Percentiles rank a stretch among this genome's conserved stretches.
Evolutionary conservation across 2,797 vertebrate genomes (phyloP).

Genomic region (Enteromius paludinosus): DNA sequence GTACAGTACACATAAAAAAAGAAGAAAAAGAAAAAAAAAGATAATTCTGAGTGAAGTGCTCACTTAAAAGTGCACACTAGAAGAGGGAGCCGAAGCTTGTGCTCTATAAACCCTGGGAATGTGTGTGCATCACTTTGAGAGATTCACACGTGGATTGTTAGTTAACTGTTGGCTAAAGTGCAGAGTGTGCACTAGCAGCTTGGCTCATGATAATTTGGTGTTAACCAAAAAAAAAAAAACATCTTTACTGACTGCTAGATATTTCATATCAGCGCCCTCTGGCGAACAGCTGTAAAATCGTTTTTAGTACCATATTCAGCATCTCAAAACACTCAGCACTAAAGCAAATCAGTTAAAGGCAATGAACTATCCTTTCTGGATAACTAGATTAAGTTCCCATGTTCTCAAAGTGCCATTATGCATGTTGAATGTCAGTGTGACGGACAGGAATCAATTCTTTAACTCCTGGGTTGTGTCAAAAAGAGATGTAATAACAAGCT

Average conservation of each 20-base stretch:
- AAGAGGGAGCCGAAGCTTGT: slow-evolving; percentile 1
- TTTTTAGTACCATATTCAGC: slow-evolving; percentile 19
- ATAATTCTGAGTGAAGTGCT: slow-evolving; percentile 45
- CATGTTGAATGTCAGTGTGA: slow-evolving; percentile 20
- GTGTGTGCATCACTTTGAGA: not conserved
- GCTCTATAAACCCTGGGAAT: slow-evolving; percentile 2
- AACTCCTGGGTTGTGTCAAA: not conserved
- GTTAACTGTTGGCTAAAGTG: slow-evolving; percentile 37
- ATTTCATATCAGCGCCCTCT: slow-evolving; percentile 41
- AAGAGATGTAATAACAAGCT: not conserved
- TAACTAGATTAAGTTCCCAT: not conserved
- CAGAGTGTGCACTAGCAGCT: slow-evolving; percentile 32
- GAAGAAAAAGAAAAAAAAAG: slow-evolving; percentile 2
- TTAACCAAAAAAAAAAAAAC: not conserved
- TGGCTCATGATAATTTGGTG: not conserved
- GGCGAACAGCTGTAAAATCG: slow-evolving; percentile 21
- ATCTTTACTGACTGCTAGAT: not conserved
- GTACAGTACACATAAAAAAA: slow-evolving; percentile 53
- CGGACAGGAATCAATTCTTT: not conserved
- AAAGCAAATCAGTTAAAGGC: slow-evolving; percentile 22
- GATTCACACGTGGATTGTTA: not conserved
- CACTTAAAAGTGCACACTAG: slow-evolving; percentile 45
- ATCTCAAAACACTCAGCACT: not conserved
- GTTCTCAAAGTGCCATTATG: slow-evolving; percentile 24
- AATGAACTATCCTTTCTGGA: not conserved